A percentile compares a stretch with the other conserved stretches of the same genome.
These are phyloP conservation scores for Yoshiicerus persimilis DNA, from an alignment of 1,140 invertebrate species.

Conservation along the genomic window DNA sequence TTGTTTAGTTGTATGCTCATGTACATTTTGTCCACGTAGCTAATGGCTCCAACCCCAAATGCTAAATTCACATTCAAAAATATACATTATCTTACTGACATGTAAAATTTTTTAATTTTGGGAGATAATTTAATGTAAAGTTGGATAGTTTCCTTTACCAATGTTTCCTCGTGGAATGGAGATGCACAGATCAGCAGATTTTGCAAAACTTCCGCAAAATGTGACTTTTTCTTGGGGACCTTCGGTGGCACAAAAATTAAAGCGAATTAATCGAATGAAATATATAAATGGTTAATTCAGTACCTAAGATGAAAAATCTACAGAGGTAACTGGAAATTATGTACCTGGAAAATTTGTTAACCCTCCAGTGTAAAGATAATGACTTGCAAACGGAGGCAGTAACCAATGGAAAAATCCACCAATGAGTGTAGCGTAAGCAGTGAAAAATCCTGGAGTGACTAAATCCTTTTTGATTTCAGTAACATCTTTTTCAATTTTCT, in stretches of 20 bases:
- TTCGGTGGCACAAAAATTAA: neutral
- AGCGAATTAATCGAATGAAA: neutral
- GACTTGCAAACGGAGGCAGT: neutral
- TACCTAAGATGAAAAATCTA: too few relatives aligned
- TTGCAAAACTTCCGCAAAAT: neutral
- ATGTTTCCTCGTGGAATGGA: neutral
- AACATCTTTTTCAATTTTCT: neutral
- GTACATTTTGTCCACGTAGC: neutral
- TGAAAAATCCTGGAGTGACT: neutral
- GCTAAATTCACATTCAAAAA: neutral
- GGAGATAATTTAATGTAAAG: too few relatives aligned
- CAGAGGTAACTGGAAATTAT: too few relatives aligned
- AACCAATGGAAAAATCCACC: neutral
- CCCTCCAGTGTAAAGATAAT: neutral
- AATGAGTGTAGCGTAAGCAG: neutral
- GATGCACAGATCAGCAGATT: neutral
- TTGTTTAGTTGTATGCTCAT: neutral
- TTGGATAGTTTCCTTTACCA: neutral
- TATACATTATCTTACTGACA: neutral
- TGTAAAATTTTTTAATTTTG: too few relatives aligned
- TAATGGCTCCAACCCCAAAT: neutral
- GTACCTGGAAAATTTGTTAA: neutral
- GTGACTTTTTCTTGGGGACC: neutral
- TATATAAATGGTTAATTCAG: too few relatives aligned
- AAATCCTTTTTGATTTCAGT: neutral